Percentiles rank a stretch among this genome's conserved stretches.
phyloP scores from a whole-genome alignment of 2,113 vertebrate genomes.

The Epinephelus moara region DNA sequence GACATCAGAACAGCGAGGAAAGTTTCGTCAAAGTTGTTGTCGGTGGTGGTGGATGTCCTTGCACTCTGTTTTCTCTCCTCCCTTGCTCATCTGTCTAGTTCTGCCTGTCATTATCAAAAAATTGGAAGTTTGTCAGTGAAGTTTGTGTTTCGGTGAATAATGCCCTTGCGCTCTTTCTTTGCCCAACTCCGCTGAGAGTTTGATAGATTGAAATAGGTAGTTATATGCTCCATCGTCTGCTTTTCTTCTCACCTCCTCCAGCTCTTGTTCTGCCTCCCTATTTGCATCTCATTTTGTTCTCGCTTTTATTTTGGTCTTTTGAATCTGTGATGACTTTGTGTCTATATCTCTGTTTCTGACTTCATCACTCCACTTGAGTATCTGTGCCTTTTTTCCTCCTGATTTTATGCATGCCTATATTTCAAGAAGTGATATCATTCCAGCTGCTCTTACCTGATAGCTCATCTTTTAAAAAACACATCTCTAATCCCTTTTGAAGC shows the following conservation, averaged over 20 bases:
- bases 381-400: conserved; percentile 1
- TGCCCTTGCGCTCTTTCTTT: not conserved
- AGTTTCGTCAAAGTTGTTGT: conserved; percentile 20
- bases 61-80: conserved; percentile 6
- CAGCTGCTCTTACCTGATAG: conserved; percentile 36
- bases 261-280: conserved; percentile 19
- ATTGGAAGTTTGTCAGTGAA: conserved; percentile 3
- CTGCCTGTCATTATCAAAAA: not conserved
- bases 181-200: not conserved
- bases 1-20: conserved; percentile 16
- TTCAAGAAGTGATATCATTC: conserved; percentile 32
- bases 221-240: conserved; percentile 14
- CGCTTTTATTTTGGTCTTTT: conserved; percentile 28
- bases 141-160: not conserved
- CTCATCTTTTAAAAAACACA: conserved; percentile 33
- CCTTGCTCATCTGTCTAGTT: not conserved
- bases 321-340: conserved; percentile 43
- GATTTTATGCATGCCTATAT: conserved; percentile 31
- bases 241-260: conserved; percentile 27
- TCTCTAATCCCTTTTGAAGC: conserved; percentile 25
- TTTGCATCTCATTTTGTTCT: conserved; percentile 54
- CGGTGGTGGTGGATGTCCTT: conserved; percentile 37
- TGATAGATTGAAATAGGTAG: conserved; percentile 23
- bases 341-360: conserved; percentile 25
- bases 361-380: conserved; percentile 21